Conservation (phyloP, 1,140 invertebrate genomes). For the Drosophila littoralis region DNA sequence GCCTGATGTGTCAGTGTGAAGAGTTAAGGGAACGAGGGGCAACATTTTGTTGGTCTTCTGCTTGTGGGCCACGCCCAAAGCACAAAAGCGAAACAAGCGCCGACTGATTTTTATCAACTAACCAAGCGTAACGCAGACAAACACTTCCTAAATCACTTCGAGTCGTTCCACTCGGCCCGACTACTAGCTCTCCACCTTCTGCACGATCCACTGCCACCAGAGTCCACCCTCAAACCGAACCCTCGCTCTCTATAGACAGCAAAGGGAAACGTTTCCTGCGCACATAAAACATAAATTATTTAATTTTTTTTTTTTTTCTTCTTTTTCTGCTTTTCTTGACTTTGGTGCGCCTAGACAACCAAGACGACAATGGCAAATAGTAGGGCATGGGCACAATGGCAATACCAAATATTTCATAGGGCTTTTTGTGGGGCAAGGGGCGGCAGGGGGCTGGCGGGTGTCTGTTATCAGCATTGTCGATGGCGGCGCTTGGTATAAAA, state of each 20-base stretch:
- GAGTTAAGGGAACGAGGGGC: background rate
- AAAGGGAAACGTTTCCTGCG: constrained; percentile 71
- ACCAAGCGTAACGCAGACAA: constrained; percentile 83
- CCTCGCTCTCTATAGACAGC: constrained; percentile 19
- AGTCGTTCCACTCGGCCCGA: constrained; percentile 44
- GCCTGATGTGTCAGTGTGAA: background rate
- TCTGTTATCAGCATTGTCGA: constrained; percentile 63
- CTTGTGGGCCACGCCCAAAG: constrained; percentile 2
- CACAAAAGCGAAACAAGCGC: constrained; percentile 54
- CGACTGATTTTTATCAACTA: constrained; percentile 83
- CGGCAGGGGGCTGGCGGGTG: background rate
- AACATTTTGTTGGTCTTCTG: background rate
- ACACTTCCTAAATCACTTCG: constrained; percentile 83
- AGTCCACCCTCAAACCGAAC: constrained; percentile 6
- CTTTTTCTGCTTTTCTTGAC: background rate
- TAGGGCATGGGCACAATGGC: background rate
- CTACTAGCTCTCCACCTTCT: too few relatives aligned
- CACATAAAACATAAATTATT: constrained; percentile 82
- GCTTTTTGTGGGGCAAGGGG: background rate
- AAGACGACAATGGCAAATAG: constrained; percentile 1
- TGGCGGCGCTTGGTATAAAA: constrained; percentile 69
- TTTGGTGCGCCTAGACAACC: constrained; percentile 31
- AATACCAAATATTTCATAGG: constrained; percentile 45
- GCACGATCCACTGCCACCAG: background rate
- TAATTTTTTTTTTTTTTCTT: constrained; percentile 66